Evolutionary conservation across 2,113 vertebrate genomes (phyloP).

Genomic region (Oncorhynchus tshawytscha): DNA sequence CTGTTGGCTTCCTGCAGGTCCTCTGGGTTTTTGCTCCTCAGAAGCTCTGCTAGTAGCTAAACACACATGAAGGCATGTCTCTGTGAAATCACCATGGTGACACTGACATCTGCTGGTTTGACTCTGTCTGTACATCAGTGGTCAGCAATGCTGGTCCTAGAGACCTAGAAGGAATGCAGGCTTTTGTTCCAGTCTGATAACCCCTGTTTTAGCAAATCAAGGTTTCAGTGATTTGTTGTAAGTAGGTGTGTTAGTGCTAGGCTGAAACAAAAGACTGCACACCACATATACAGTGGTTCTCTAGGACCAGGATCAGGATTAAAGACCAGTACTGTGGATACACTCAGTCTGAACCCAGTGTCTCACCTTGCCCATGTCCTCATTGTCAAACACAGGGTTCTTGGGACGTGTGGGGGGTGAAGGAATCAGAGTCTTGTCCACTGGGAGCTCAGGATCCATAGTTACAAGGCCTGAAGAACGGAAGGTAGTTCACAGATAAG

Average conservation of each 20-base stretch:
- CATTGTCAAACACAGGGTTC: slow-evolving; percentile 96
- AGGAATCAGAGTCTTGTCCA: slow-evolving; percentile 89
- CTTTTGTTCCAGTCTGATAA: too few relatives aligned
- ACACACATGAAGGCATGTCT: slow-evolving; percentile 29
- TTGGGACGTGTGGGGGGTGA: slow-evolving; percentile 90
- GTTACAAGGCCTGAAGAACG: slow-evolving; percentile 82
- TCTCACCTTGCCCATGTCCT: slow-evolving; percentile 94
- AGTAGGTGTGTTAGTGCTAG: too few relatives aligned
- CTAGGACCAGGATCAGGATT: too few relatives aligned
- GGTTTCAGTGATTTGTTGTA: too few relatives aligned
- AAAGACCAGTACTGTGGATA: too few relatives aligned
- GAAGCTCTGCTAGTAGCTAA: slow-evolving; percentile 89
- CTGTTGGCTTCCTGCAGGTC: slow-evolving; percentile 97
- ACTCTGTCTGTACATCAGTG: too few relatives aligned
- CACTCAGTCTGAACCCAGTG: too few relatives aligned
- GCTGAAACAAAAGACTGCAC: too few relatives aligned
- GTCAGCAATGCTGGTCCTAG: too few relatives aligned
- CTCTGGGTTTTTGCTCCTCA: slow-evolving; percentile 97
- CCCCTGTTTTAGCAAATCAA: too few relatives aligned
- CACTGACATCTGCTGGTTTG: background rate
- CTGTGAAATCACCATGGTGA: background rate
- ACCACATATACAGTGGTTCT: too few relatives aligned
- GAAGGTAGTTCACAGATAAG: background rate
- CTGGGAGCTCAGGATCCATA: slow-evolving; percentile 83
- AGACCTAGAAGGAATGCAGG: too few relatives aligned